phyloP scores from a whole-genome alignment of 2,797 vertebrate species.

The Eurystomus glaucurus region DNA sequence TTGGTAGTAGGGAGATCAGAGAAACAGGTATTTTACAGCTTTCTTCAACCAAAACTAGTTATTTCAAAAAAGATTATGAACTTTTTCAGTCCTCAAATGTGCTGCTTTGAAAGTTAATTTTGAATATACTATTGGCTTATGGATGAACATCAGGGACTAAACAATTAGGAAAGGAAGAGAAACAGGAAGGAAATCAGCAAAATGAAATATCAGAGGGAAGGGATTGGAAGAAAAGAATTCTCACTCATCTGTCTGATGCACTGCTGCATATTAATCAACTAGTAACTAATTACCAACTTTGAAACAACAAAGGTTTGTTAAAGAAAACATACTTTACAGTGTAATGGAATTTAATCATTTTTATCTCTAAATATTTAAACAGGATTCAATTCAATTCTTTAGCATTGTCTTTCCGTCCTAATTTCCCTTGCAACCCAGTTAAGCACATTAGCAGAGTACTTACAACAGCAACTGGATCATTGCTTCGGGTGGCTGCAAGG shows the following conservation, averaged over 20 bases:
- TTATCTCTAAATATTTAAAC: background rate
- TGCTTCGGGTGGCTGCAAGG: slow-evolving; percentile 96
- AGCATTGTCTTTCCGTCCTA: background rate
- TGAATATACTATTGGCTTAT: background rate
- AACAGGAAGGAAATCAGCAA: background rate
- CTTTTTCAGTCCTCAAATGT: background rate
- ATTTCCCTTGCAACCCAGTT: background rate
- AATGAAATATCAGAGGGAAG: background rate
- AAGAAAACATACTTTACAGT: background rate
- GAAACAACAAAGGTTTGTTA: background rate
- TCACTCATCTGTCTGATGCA: background rate
- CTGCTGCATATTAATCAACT: background rate
- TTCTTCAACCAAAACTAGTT: background rate
- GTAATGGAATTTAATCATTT: background rate
- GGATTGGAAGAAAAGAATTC: background rate
- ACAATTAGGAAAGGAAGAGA: background rate
- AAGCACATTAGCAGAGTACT: slow-evolving; percentile 35
- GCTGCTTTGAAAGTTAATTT: background rate
- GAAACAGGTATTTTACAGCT: background rate
- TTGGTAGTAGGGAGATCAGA: background rate
- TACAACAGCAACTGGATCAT: slow-evolving; percentile 95
- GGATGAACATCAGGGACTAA: background rate
- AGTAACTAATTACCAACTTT: background rate
- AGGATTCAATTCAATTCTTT: background rate
- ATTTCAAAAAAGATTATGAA: background rate